Percentiles rank a stretch among this genome's conserved stretches.
Evolutionary conservation across 2,797 vertebrate genomes (phyloP).

Genomic region (Naso thynnoides): DNA sequence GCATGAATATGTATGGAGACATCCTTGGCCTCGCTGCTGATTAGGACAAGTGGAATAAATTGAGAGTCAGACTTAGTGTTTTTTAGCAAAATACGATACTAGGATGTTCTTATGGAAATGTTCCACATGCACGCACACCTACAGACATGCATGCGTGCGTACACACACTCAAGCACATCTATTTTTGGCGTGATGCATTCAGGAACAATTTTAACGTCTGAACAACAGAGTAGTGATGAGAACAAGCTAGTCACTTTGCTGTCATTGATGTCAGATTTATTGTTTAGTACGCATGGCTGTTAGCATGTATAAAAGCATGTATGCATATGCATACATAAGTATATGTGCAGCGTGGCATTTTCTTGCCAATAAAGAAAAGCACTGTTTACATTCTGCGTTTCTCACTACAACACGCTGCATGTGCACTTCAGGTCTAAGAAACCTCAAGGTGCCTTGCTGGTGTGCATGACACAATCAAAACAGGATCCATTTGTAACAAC

Average conservation of each 20-base stretch:
- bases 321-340: not conserved
- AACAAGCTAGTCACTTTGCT: conserved; percentile 48
- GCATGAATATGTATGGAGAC: conserved; percentile 82
- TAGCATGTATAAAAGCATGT: not conserved
- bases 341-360: not conserved
- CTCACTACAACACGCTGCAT: not conserved
- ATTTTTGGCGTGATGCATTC: conserved; percentile 19
- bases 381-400: not conserved
- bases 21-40: conserved; percentile 74
- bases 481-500: not conserved
- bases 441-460: no score
- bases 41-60: conserved; percentile 81
- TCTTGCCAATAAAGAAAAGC: not conserved
- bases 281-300: not conserved
- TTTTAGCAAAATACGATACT: conserved; percentile 59
- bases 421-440: no score
- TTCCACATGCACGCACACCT: not conserved
- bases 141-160: not conserved
- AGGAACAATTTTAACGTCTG: conserved; percentile 23
- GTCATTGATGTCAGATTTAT: conserved; percentile 27
- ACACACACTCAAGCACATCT: not conserved
- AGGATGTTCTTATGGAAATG: conserved; percentile 53
- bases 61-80: conserved; percentile 58
- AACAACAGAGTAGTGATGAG: not conserved
- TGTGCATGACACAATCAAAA: not conserved